Evolutionary conservation across 2,113 vertebrate species (phyloP), one percentile per base, ranked within the genome.

Genomic region (Pteruthius melanotis): DNA sequence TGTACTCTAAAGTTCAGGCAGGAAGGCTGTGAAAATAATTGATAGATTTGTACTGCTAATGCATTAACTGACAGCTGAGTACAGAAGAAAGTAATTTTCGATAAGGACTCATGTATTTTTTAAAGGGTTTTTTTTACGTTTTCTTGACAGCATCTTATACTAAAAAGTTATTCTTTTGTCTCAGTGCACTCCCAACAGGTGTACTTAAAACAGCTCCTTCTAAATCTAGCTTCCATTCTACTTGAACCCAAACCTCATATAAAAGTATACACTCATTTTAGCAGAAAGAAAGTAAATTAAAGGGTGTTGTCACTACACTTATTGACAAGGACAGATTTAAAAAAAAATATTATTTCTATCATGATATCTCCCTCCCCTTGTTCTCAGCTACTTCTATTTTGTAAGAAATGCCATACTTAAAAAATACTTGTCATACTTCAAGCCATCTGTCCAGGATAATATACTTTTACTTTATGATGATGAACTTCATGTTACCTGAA

Each of bases 11-110:
- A 49, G 28, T 24, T 53, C 28, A 63, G n/a, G 39, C 33, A 60
- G 16, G 16, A 64, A 76, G 7, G 11, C 20, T 76, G 33, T 77
- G 50, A 72, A 81, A 81, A 89, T 83, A 83, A 52, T 16, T 54
- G 40, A 50, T n/a, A 77, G 18, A 72, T 72, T 89, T 83, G 30
- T 63, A 33, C 54, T 91, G 45, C 27, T 91, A 81, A 49, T 69
- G 24, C 18, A 47, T 83, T 72, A 44, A 72, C 23, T 75, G 77
- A 37, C 19, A 80, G 40, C 47, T 72, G 57, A 72, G 37, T 44
- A 68, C 12, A 72, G 40, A 21, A 87, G 70, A 60, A 86, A 42
- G 5, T 69, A 0, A 33, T 83, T 93, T 83, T 91, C 10, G 23
- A 71, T 54, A 47, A 9, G 42, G 26, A 8, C 3, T 50, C 3